Conservation (phyloP, 2,113 vertebrate genomes). For the Sterrhoptilus dennistouni region DNA sequence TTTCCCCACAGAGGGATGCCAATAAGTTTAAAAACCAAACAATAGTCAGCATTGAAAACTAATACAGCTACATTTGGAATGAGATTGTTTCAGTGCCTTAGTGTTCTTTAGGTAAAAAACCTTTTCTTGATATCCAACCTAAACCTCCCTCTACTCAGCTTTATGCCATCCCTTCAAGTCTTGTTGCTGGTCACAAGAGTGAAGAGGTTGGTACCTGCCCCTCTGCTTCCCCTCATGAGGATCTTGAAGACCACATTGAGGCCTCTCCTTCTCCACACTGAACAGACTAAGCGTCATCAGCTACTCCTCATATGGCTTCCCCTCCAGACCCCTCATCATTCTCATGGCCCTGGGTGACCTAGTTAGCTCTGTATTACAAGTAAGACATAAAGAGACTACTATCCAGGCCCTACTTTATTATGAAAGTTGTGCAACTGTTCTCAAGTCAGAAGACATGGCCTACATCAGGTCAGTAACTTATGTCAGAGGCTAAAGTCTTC, state of each 20-base stretch:
- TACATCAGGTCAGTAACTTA: fast-evolving
- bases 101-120: neutral
- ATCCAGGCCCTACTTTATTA: neutral
- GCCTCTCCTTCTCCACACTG: neutral
- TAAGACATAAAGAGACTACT: neutral
- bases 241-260: neutral
- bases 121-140: neutral
- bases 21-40: neutral
- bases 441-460: neutral
- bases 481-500: neutral
- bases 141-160: neutral
- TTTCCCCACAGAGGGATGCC: neutral
- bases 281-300: neutral
- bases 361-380: neutral
- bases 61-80: neutral
- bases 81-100: neutral
- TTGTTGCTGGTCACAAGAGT: neutral
- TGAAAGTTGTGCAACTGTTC: neutral
- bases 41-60: neutral
- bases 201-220: neutral
- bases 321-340: neutral
- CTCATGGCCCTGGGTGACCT: neutral
- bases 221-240: fast-evolving
- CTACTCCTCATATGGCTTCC: neutral
- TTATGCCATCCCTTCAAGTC: neutral